A percentile compares a stretch with the other conserved stretches of the same genome.
These are phyloP conservation scores for Galagoides demidoff DNA, from an alignment of 2,797 vertebrate species.

Conservation along the genomic window DNA sequence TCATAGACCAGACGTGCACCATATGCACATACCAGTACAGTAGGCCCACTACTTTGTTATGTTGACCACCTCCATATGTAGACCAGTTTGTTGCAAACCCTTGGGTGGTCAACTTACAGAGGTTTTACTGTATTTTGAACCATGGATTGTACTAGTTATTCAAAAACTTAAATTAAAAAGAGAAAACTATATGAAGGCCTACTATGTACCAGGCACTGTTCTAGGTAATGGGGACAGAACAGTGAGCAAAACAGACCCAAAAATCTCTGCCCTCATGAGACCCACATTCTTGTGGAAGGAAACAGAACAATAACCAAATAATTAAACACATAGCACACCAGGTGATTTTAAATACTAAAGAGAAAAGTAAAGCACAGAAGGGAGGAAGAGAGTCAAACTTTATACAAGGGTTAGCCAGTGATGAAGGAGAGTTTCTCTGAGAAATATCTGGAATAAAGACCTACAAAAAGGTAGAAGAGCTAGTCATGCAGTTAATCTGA, in stretches of 20 bases:
- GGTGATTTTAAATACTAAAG: background rate
- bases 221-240: background rate
- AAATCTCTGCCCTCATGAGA: background rate
- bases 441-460: background rate
- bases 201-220: background rate
- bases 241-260: constrained; percentile 17
- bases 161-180: constrained; percentile 50
- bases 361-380: constrained; percentile 11
- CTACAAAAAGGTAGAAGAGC: background rate
- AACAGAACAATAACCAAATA: background rate
- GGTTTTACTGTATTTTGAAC: background rate
- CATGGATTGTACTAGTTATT: background rate
- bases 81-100: too few relatives aligned
- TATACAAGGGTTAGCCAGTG: background rate
- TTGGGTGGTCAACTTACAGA: too few relatives aligned
- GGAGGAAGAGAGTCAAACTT: background rate
- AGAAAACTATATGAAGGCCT: background rate
- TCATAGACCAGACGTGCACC: too few relatives aligned
- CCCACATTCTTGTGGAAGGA: background rate
- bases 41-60: too few relatives aligned
- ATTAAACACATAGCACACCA: background rate
- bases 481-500: background rate
- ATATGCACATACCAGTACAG: too few relatives aligned
- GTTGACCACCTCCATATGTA: too few relatives aligned
- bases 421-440: background rate